A percentile compares a stretch with the other conserved stretches of the same genome.
Conservation (phyloP, 2,113 vertebrate species). For the Hypanus sabinus region DNA sequence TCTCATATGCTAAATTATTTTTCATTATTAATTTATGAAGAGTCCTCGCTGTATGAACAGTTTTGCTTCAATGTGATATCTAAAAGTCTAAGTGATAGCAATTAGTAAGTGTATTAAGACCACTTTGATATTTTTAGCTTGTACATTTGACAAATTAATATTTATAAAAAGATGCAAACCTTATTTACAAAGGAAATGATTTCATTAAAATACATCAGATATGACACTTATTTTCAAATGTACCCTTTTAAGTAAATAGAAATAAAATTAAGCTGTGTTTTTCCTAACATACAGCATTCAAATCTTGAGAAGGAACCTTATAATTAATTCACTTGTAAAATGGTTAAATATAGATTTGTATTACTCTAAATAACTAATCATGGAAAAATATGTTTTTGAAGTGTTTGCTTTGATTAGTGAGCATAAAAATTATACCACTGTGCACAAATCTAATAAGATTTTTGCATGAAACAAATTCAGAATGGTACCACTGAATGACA, state of each 20-base stretch:
- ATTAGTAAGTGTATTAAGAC: background rate
- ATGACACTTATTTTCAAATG: background rate
- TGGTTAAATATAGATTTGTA: background rate
- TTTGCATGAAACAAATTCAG: background rate
- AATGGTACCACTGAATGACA: background rate
- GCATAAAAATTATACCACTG: background rate
- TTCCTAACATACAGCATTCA: background rate
- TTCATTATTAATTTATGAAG: background rate
- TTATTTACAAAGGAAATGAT: background rate
- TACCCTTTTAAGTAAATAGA: background rate
- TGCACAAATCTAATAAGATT: background rate
- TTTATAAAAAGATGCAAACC: background rate
- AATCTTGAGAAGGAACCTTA: background rate
- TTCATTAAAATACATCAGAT: background rate
- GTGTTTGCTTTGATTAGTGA: background rate
- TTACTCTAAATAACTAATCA: background rate
- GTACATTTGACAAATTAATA: background rate
- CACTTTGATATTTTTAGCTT: background rate
- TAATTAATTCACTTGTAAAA: constrained; percentile 23
- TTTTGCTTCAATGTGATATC: background rate
- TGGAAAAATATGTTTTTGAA: background rate
- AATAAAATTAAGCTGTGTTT: background rate
- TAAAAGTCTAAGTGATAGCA: background rate
- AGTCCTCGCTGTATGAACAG: background rate
- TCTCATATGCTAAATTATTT: background rate